These are phyloP conservation scores for Hydropotes inermis DNA, from an alignment of 2,113 vertebrate genomes.

Conservation along the genomic window DNA sequence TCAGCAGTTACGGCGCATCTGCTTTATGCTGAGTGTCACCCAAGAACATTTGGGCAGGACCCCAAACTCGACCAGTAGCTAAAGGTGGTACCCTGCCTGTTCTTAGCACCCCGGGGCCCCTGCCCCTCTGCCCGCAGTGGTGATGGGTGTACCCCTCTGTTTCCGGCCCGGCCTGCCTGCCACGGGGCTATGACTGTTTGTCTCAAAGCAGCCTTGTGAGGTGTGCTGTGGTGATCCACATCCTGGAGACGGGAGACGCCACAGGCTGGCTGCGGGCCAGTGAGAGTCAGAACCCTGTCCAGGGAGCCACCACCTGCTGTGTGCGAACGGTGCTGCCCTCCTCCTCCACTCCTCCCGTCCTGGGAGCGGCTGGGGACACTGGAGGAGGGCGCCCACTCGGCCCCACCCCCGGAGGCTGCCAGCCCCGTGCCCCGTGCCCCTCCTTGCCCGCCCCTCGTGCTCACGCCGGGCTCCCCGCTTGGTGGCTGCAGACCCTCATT, in stretches of 20 bases:
- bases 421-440: rapidly evolving
- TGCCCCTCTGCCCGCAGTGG: rapidly evolving
- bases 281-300: neutral
- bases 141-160: rapidly evolving
- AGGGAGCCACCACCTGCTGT: neutral
- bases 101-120: neutral
- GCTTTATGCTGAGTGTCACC: neutral
- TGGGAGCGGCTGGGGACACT: neutral
- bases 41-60: neutral
- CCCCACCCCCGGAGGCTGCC: neutral
- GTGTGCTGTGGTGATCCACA: rapidly evolving
- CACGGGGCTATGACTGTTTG: rapidly evolving
- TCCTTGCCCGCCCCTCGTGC: rapidly evolving
- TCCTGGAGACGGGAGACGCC: neutral
- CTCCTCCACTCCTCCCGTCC: rapidly evolving
- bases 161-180: rapidly evolving
- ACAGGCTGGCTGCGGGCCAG: rapidly evolving
- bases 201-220: neutral
- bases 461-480: neutral
- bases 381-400: too few species aligned
- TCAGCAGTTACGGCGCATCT: rapidly evolving
- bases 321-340: rapidly evolving
- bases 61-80: neutral
- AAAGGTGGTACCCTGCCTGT: neutral
- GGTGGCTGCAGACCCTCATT: neutral